phyloP scores from a whole-genome alignment of 2,113 vertebrate species.

The Proterorhinus semilunaris region DNA sequence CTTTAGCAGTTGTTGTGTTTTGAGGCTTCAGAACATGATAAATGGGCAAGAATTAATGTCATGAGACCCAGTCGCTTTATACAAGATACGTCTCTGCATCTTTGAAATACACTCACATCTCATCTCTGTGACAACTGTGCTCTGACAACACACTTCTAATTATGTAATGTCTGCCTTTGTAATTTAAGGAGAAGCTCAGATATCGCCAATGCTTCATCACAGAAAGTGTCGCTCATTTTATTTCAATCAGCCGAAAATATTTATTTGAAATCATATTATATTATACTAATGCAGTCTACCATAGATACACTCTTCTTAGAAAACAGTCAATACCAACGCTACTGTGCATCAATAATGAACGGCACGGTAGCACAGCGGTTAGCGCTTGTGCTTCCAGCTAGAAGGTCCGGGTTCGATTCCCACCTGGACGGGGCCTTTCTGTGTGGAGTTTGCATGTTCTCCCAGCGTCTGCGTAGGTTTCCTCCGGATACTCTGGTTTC shows the following conservation, averaged over 20 bases:
- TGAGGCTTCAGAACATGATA: constrained; percentile 21
- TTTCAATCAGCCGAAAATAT: neutral
- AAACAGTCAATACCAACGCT: too few relatives aligned
- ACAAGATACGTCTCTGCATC: constrained; percentile 16
- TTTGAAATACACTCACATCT: neutral
- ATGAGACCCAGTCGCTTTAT: constrained; percentile 5
- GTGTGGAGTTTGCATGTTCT: too few relatives aligned
- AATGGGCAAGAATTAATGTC: constrained; percentile 43
- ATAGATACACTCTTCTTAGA: too few relatives aligned
- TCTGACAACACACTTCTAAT: neutral
- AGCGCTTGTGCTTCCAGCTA: too few relatives aligned
- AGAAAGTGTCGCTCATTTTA: neutral
- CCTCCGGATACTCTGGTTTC: too few relatives aligned
- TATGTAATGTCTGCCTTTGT: neutral
- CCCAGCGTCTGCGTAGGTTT: too few relatives aligned
- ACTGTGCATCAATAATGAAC: too few relatives aligned
- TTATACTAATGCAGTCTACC: too few relatives aligned
- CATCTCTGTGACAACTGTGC: constrained; percentile 2
- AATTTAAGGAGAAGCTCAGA: neutral
- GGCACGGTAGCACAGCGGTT: too few relatives aligned
- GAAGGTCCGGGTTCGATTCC: too few relatives aligned
- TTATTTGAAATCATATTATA: too few relatives aligned
- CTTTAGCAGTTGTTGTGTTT: constrained; percentile 29
- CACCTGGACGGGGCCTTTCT: too few relatives aligned
- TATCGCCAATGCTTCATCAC: neutral